Base-by-base conservation (phyloP, 2,888 invertebrate species). In the Drosophila cracens region DNA sequence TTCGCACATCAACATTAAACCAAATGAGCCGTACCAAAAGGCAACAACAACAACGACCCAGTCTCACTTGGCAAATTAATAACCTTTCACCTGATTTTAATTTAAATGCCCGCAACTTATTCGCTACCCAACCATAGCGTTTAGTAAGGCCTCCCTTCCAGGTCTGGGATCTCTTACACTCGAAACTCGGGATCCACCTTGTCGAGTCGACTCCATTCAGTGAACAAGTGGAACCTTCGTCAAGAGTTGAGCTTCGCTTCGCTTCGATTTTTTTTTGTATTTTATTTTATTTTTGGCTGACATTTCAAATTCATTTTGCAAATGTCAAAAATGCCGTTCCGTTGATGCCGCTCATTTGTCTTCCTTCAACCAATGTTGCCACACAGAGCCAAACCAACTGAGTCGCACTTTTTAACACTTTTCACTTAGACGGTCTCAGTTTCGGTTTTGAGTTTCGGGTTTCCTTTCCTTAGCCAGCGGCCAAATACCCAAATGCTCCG, bases 41-140 rank as follows among this genome's bases (percentile, higher is more conserved):
- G 33, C 60, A 60, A 51, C 59, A 74, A 63, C 38, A 74, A 74
- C 60, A 58, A 74, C 75, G 66, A 60, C 70, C 76, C 78, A 85
- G 83, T 80, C 84, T 81, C 71, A 82, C 66, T 76, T 84, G 51
- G 70, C 70, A 79, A 87, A 90, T 87, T 87, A 87, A 87, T 87
- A 87, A 87, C 87, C 90, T 87, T 87, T 87, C 89, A 89, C 89
- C 87, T 89, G 84, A 74, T 81, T 88, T 87, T 90, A 88, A 87
- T 82, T 87, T 80, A 83, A 89, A 87, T 72, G 81, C 85, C 86
- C 76, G 72, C 76, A 69, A 76, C 82, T 82, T 68, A 80, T 74
- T 67, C 70, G 64, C 18, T 36, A 18, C 36, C 73, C 64, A 83
- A 78, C 76, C 81, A 53, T 66, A 73, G 51, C 74, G 61, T 76